A percentile compares a stretch with the other conserved stretches of the same genome.
These are phyloP conservation scores for Chrysomallon squamiferum DNA, from an alignment of 1,140 invertebrate species.

Conservation along the genomic window DNA sequence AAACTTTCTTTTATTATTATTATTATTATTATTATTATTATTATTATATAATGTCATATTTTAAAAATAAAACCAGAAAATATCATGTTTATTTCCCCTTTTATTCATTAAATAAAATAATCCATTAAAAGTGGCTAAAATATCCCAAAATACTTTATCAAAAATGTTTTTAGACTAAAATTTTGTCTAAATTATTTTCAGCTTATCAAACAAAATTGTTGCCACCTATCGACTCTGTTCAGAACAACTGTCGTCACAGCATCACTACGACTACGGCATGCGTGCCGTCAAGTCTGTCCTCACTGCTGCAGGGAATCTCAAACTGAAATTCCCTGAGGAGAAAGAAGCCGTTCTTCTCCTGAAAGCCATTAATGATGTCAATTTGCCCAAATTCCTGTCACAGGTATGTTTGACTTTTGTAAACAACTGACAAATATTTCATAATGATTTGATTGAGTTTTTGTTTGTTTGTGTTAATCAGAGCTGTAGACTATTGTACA, in stretches of 20 bases:
- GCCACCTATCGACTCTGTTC: constrained; percentile 65
- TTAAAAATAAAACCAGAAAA: too few species aligned
- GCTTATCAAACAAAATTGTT: constrained; percentile 64
- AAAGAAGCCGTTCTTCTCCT: constrained; percentile 62
- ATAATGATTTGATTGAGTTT: neutral
- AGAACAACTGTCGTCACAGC: constrained; percentile 66
- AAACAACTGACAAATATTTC: neutral
- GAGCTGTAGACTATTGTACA: too few species aligned
- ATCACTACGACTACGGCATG: constrained; percentile 66
- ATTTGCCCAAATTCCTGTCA: constrained; percentile 64
- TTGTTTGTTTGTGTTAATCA: neutral
- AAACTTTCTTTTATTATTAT: too few species aligned
- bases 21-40: too few species aligned
- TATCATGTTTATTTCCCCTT: too few species aligned
- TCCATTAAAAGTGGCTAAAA: too few species aligned
- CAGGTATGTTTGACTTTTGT: constrained; percentile 44
- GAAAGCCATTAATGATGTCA: constrained; percentile 65
- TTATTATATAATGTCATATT: too few species aligned
- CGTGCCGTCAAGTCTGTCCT: constrained; percentile 65
- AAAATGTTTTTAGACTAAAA: too few species aligned
- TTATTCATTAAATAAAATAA: too few species aligned
- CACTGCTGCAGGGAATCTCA: constrained; percentile 65
- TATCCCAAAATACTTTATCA: too few species aligned
- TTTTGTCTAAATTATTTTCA: too few species aligned
- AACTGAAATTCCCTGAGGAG: constrained; percentile 61